Conservation (phyloP, 2,888 invertebrate species). For the Ormyrus labotus region DNA sequence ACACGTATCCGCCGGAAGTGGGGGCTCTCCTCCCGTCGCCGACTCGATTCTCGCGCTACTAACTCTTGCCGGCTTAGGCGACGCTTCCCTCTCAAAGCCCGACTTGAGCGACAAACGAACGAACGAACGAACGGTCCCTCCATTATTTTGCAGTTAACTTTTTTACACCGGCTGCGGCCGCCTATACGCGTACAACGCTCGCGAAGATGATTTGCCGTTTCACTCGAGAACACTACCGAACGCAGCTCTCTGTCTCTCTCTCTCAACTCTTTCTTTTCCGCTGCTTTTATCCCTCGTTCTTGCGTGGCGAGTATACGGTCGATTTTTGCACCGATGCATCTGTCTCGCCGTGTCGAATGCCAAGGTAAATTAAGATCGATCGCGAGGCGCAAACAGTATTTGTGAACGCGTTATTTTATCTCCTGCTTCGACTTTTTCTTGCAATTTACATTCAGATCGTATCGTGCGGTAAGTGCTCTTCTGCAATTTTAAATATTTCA, state of each 20-base stretch:
- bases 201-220: constrained; percentile 70
- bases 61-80: not conserved
- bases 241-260: not conserved
- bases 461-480: not conserved
- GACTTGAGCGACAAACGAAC: constrained; percentile 17
- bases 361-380: constrained; percentile 47
- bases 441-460: constrained; percentile 33
- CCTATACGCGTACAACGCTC: constrained; percentile 42
- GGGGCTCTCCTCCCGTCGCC: constrained; percentile 15
- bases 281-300: not conserved
- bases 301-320: not conserved
- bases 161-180: constrained; percentile 58
- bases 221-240: constrained; percentile 48
- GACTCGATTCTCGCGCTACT: constrained; percentile 34
- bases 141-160: constrained; percentile 71
- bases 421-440: not conserved
- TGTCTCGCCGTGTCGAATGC: constrained; percentile 51
- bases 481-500: no score
- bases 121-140: constrained; percentile 57
- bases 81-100: not conserved
- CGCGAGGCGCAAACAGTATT: constrained; percentile 7
- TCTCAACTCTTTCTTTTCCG: not conserved
- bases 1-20: constrained; percentile 75
- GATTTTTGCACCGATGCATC: constrained; percentile 56
- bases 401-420: not conserved